Conservation (phyloP, 2,113 vertebrate genomes). For the Prolemur simus region DNA sequence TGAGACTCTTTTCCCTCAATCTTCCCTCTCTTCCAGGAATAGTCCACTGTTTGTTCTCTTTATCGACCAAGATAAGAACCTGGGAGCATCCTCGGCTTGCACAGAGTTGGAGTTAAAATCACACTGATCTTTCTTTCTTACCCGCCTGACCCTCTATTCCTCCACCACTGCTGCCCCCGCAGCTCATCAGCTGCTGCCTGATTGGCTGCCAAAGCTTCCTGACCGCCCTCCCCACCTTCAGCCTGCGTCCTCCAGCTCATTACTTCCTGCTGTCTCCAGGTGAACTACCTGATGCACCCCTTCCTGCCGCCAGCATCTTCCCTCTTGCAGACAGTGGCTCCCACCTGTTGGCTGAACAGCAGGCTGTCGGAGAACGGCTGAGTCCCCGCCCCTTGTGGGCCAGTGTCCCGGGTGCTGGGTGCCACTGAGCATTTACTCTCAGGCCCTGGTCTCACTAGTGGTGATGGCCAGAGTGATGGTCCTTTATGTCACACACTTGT, state of each 20-base stretch:
- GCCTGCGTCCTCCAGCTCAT: background rate
- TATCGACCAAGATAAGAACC: background rate
- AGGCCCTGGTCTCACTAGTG: background rate
- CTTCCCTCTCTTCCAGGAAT: background rate
- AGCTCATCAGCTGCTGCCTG: background rate
- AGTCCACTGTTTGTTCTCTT: rapidly evolving
- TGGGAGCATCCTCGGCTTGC: rapidly evolving
- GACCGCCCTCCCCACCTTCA: rapidly evolving
- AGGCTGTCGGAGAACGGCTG: background rate
- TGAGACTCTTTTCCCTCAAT: too few species aligned
- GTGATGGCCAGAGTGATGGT: rapidly evolving
- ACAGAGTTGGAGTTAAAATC: rapidly evolving
- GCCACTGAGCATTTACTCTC: rapidly evolving
- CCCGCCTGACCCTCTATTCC: rapidly evolving
- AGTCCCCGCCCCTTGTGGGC: background rate
- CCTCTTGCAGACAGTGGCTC: background rate
- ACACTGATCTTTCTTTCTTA: rapidly evolving
- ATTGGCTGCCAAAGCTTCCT: rapidly evolving
- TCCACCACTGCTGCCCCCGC: too few species aligned
- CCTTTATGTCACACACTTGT: background rate
- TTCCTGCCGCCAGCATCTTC: background rate
- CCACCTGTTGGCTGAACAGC: rapidly evolving
- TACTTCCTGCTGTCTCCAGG: background rate
- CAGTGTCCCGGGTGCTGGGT: background rate
- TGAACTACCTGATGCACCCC: rapidly evolving